A percentile compares a stretch with the other conserved stretches of the same genome.
Conservation (phyloP, 2,113 vertebrate genomes). For the Neotoma lepida region DNA sequence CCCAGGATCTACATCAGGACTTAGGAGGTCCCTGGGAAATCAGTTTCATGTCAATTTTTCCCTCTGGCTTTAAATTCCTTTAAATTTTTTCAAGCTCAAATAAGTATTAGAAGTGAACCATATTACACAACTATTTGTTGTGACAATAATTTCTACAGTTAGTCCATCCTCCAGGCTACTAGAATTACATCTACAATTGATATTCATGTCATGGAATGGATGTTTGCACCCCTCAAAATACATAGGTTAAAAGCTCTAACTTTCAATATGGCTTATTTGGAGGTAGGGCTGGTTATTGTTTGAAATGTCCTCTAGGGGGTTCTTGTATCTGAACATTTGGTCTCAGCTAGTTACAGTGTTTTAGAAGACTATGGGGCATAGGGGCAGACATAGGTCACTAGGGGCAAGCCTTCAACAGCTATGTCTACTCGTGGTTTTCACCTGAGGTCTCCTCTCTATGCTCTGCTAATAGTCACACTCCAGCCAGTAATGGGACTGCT, state of each 20-base stretch:
- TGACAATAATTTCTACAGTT: neutral
- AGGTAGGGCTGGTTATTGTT: neutral
- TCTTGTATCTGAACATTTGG: neutral
- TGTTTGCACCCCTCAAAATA: neutral
- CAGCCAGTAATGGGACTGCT: neutral
- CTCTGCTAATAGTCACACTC: neutral
- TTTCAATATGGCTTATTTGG: neutral
- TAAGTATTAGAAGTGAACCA: neutral
- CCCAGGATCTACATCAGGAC: neutral
- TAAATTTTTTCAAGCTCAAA: slow-evolving; percentile 15
- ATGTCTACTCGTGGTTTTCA: neutral
- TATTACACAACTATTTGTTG: neutral
- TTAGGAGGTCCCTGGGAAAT: neutral
- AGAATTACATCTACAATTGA: neutral
- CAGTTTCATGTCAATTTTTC: neutral
- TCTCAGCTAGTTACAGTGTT: neutral
- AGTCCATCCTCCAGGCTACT: neutral
- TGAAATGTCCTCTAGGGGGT: neutral
- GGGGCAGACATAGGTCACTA: neutral
- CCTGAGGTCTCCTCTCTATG: neutral
- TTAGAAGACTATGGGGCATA: neutral
- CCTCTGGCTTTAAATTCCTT: neutral
- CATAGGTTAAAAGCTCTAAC: neutral
- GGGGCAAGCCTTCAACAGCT: neutral
- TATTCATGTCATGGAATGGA: neutral